These are phyloP conservation scores for Peromyscus melanophrys DNA, from an alignment of 2,797 vertebrate species.

Conservation along the genomic window DNA sequence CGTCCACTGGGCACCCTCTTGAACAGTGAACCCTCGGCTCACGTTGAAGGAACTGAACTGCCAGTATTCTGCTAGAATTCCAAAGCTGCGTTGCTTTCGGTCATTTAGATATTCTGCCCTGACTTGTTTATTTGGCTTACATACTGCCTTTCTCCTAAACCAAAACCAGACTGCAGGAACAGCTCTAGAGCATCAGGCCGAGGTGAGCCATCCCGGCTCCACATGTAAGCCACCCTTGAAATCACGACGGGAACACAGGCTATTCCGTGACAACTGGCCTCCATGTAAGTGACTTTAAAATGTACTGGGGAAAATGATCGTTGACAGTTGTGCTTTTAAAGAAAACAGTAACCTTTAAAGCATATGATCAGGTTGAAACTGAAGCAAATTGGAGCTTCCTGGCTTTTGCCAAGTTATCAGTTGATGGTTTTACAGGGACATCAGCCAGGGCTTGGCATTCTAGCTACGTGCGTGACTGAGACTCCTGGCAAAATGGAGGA, in stretches of 20 bases:
- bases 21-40: neutral
- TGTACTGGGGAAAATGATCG: neutral
- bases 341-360: slow-evolving; percentile 56
- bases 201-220: slow-evolving; percentile 56
- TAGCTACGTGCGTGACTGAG: neutral
- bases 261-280: slow-evolving; percentile 40
- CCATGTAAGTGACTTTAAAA: slow-evolving; percentile 5
- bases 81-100: slow-evolving; percentile 42
- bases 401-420: neutral
- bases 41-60: neutral
- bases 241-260: slow-evolving; percentile 19
- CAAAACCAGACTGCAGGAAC: slow-evolving; percentile 70
- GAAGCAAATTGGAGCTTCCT: slow-evolving; percentile 35
- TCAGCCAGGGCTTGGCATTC: neutral
- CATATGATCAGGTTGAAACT: slow-evolving; percentile 37
- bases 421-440: neutral
- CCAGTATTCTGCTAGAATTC: neutral
- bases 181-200: neutral
- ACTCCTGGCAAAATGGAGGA: neutral
- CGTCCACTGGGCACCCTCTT: neutral
- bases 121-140: slow-evolving; percentile 72
- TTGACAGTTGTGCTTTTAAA: neutral
- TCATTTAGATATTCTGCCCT: slow-evolving; percentile 45
- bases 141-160: slow-evolving; percentile 61
- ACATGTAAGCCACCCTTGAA: slow-evolving; percentile 48